phyloP scores from a whole-genome alignment of 1,140 invertebrate species.

The Euura saliciscinereae region DNA sequence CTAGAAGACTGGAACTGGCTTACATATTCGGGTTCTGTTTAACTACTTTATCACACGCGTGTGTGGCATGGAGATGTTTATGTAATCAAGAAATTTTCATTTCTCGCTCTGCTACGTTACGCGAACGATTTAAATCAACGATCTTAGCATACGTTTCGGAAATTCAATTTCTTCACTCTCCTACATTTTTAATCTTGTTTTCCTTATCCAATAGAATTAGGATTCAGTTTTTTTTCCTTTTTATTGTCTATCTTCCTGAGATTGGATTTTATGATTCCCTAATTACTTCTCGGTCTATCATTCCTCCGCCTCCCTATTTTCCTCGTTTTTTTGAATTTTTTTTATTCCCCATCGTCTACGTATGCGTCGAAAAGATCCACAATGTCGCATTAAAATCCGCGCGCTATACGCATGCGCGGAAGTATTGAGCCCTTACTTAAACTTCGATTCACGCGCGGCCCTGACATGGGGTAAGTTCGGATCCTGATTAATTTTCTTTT shows the following conservation, averaged over 20 bases:
- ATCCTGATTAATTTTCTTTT: constrained; percentile 33
- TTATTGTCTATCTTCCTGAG: no score
- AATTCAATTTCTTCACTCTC: no score
- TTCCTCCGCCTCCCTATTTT: no score
- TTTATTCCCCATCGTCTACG: no score
- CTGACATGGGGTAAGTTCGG: constrained; percentile 55
- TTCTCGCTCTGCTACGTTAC: background rate
- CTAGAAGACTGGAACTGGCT: background rate
- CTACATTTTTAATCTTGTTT: no score
- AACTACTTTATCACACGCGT: background rate
- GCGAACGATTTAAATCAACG: background rate
- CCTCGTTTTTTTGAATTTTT: no score
- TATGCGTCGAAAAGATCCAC: no score
- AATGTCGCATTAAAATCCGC: background rate
- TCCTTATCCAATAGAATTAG: no score
- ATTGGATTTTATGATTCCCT: no score
- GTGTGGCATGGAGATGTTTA: background rate
- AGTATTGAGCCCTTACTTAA: constrained; percentile 46
- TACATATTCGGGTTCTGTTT: background rate
- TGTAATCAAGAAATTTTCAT: background rate
- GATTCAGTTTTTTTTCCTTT: no score
- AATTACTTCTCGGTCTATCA: no score
- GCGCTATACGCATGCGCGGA: constrained; percentile 39
- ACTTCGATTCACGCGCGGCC: constrained; percentile 36
- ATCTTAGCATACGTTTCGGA: no score